phyloP scores from a whole-genome alignment of 92 coral and sea anemone species.

The Nematostella vectensis region DNA sequence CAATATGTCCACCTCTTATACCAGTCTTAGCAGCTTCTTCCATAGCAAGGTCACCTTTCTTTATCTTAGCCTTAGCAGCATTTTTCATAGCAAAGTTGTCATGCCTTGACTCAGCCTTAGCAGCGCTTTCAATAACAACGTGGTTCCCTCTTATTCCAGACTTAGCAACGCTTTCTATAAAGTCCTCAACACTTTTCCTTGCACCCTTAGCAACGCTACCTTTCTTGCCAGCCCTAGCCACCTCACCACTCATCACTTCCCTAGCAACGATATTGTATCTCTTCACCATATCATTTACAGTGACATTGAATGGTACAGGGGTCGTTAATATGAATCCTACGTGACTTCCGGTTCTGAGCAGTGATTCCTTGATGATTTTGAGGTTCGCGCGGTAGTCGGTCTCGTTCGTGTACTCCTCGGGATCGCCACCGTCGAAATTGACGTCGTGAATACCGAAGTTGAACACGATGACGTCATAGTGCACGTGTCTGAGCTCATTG shows the following conservation, averaged over 20 bases:
- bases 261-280: conserved; percentile 58
- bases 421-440: conserved; percentile 24
- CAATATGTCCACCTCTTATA: too few species aligned
- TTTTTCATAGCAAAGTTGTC: too few species aligned
- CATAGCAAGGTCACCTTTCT: too few species aligned
- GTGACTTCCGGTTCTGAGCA: conserved; percentile 45
- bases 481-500: conserved; percentile 41
- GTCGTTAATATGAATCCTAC: conserved; percentile 64
- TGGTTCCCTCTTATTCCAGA: too few species aligned
- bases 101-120: too few species aligned
- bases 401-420: conserved; percentile 57
- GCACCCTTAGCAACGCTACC: too few species aligned
- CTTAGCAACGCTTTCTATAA: too few species aligned
- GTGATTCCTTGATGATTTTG: conserved; percentile 32
- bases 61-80: too few species aligned
- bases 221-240: background rate
- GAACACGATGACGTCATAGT: conserved; percentile 71
- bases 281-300: conserved; percentile 35
- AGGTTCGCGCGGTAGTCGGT: conserved; percentile 40
- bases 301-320: conserved; percentile 56
- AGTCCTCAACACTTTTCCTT: too few species aligned
- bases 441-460: conserved; percentile 86
- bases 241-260: conserved; percentile 14
- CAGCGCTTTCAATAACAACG: too few species aligned
- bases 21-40: too few species aligned